These are phyloP conservation scores for Grapholita molesta DNA, from an alignment of 1,140 invertebrate genomes.

Conservation along the genomic window DNA sequence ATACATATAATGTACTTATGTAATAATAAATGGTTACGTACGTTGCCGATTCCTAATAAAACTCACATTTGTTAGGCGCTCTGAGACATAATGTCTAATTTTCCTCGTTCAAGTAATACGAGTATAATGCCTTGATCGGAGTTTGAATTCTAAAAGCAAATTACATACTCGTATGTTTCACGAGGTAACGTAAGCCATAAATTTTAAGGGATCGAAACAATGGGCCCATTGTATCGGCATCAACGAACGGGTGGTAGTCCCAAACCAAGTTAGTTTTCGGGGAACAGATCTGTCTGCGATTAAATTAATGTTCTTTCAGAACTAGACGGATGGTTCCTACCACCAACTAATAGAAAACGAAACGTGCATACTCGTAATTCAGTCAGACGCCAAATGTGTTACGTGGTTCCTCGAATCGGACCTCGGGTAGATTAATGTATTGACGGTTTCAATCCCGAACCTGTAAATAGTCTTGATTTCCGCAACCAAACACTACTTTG, in stretches of 20 bases:
- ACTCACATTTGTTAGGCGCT: neutral
- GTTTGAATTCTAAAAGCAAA: neutral
- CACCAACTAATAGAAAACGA: slow-evolving; percentile 32
- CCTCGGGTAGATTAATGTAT: neutral
- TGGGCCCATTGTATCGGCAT: slow-evolving; percentile 4
- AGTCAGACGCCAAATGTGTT: neutral
- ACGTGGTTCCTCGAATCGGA: neutral
- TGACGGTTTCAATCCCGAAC: neutral
- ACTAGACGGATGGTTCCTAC: slow-evolving; percentile 37
- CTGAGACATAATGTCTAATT: neutral
- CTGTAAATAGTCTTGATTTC: neutral
- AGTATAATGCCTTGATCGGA: neutral
- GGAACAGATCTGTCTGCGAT: slow-evolving; percentile 25
- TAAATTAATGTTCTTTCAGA: slow-evolving; percentile 41
- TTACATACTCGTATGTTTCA: neutral
- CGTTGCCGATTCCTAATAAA: neutral
- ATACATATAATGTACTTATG: neutral
- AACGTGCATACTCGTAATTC: slow-evolving; percentile 16
- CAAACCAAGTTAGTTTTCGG: slow-evolving; percentile 17
- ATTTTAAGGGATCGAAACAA: slow-evolving; percentile 11
- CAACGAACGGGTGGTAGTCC: slow-evolving; percentile 5
- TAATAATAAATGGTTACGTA: too few relatives aligned
- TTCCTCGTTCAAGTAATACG: neutral
- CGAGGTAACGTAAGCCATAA: slow-evolving; percentile 12
- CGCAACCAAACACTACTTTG: neutral